Evolutionary conservation across 1,140 invertebrate genomes (phyloP), one percentile per base, ranked within the genome.

Genomic region (Philotrypesis tridentata): DNA sequence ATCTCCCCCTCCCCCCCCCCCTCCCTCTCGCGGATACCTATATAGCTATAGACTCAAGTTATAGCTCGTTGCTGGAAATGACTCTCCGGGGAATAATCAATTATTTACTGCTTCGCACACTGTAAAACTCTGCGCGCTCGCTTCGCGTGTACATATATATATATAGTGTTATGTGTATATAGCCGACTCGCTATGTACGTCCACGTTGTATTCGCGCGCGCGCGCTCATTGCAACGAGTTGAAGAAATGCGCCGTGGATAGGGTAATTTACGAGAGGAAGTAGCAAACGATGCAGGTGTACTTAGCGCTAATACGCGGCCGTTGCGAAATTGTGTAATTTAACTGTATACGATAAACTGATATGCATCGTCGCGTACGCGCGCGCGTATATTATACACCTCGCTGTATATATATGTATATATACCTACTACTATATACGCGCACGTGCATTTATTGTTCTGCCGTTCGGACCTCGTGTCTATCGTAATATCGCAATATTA

Each of bases 221-320:
- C 12, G 17, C 43, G 5, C 14, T 2, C 2, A 14, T 14, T 14
- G 40, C 40, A 11, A 37, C 33, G 3, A 37, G 33, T 37, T 37
- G 40, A 11, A 43, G 40, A 43, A 43, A 43, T 43, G 1, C 40
- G 5, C 40, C 0, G 43, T 17, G 60, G 43, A 74, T 31, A 7
- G 21, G 40, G 33, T 80, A 74, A 80, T 74, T 74, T 74, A 60
- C 55, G 25, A 80, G 27, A 55, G 71, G 63, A 80, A 67, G 25
- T 67, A 60, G 61, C 48, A 33, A 80, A 73, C 25, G 70, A 40
- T 63, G 72, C 55, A 29, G 43, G 23, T 29, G 63, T 71, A 79
- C n/a, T 48, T 60, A 17, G 3, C 2, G 29, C 0, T 23, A 11
- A 23, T 61, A 63, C 33, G 27, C 2, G 21, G 5, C 29, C n/a